Percentiles rank a stretch among this genome's conserved stretches.
These are phyloP conservation scores for Drosophila fuyamai DNA, from an alignment of 1,140 invertebrate genomes.

Conservation along the genomic window DNA sequence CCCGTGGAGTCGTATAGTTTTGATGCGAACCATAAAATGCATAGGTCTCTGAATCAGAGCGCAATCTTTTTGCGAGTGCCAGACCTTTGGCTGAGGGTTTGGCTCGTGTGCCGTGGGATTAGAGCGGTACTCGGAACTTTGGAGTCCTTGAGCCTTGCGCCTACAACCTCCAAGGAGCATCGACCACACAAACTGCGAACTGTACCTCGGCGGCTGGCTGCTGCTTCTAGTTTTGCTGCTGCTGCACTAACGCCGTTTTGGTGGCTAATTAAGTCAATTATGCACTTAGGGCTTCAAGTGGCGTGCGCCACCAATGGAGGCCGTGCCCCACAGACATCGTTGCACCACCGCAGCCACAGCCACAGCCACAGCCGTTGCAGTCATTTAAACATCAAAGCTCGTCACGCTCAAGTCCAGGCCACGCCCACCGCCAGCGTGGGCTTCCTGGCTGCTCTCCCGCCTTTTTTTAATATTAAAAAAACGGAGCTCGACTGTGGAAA, in stretches of 20 bases:
- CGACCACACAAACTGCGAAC: conserved; percentile 43
- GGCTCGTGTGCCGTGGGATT: conserved; percentile 26
- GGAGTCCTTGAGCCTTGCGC: conserved; percentile 64
- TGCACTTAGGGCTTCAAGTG: conserved; percentile 77
- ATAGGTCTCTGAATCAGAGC: neutral
- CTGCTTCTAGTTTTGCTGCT: conserved; percentile 9
- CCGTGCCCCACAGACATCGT: conserved; percentile 31
- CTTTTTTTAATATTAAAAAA: conserved; percentile 81
- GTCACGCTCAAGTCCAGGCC: conserved; percentile 64
- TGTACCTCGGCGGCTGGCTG: conserved; percentile 44
- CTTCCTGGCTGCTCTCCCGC: conserved; percentile 36
- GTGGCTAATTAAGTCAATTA: conserved; percentile 83
- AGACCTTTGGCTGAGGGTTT: neutral
- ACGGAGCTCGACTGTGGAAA: conserved; percentile 70
- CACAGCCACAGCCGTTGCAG: conserved; percentile 53
- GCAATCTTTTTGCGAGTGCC: conserved; percentile 23
- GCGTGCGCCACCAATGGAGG: conserved; percentile 65
- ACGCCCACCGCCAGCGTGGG: neutral
- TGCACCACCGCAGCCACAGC: conserved; percentile 17
- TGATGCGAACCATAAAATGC: no score
- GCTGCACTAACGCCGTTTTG: conserved; percentile 71
- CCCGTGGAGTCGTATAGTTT: no score
- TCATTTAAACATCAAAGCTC: conserved; percentile 79
- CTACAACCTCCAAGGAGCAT: conserved; percentile 57
- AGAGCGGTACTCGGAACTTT: conserved; percentile 50